Percentiles rank a stretch among this genome's conserved stretches.
Evolutionary conservation across 2,888 invertebrate species (phyloP).

Genomic region (Drosophila demipolita): DNA sequence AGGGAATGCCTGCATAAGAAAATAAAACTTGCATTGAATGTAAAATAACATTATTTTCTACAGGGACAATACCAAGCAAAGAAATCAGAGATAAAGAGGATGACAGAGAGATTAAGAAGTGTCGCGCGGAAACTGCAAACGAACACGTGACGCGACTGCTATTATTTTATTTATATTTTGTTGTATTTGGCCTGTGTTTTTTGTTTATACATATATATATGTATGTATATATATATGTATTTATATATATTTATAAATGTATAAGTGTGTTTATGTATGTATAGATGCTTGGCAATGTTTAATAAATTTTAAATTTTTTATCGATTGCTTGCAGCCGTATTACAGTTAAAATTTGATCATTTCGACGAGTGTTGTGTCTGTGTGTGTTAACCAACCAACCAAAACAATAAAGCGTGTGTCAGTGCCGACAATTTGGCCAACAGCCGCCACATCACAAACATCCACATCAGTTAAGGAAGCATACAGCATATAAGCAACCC

Average conservation of each 20-base stretch:
- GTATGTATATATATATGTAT: neutral
- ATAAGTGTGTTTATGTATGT: neutral
- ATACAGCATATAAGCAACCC: conserved; percentile 14
- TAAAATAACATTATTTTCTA: too few species aligned
- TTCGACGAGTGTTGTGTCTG: conserved; percentile 59
- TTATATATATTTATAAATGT: neutral
- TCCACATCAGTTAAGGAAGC: conserved; percentile 17
- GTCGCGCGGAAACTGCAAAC: conserved; percentile 22
- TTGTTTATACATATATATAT: neutral
- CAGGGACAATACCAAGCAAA: neutral
- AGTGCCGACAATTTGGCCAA: conserved; percentile 19
- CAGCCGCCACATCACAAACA: conserved; percentile 5
- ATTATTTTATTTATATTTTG: neutral
- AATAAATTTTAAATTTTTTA: conserved; percentile 22
- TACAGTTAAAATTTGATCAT: conserved; percentile 49
- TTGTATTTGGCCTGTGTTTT: conserved; percentile 1
- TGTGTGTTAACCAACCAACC: conserved; percentile 39
- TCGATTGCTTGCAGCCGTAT: conserved; percentile 52
- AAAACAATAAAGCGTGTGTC: conserved; percentile 27
- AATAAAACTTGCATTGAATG: too few species aligned
- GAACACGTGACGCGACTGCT: conserved; percentile 24
- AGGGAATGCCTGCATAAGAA: too few species aligned
- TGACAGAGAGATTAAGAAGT: neutral
- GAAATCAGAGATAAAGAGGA: neutral
- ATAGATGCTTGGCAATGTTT: conserved; percentile 19